Evolutionary conservation across 2,113 vertebrate species (phyloP), one percentile per base, ranked within the genome.

Genomic region (Seriola rivoliana): DNA sequence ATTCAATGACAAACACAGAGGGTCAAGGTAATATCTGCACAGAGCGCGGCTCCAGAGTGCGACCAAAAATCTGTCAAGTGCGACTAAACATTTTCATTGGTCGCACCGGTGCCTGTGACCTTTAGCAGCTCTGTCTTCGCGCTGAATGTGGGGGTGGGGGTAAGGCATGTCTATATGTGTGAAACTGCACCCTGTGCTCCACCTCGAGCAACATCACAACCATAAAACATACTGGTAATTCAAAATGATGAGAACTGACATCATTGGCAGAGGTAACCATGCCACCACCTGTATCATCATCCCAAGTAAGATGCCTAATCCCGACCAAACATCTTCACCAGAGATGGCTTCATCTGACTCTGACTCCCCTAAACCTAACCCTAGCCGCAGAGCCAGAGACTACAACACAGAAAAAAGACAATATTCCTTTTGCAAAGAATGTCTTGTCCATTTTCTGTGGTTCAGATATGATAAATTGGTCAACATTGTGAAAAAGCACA

Each of bases 21-120:
- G 54, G 81, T 63, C 55, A 83, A 83, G 70, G 74, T 71, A 84
- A 73, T 54, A 75, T 71, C 44, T 71, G 57, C 76, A 58, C 40
- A 82, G 21, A 52, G n/a, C 50, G n/a, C 19, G 21, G 50, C 50
- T 54, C 50, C 50, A n/a, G 19, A 21, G 50, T 54, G 21, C 5
- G 40, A 10, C 40, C 8, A 11, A 42, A 42, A 42, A 42, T 42
- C 40, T 42, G 40, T 42, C 40, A 42, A 42, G 40, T 42, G 40
- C 40, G 40, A 42, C 10, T 8, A 42, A 42, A 11, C 10, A 42
- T 42, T 42, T 42, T 42, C 40, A 42, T 42, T 11, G 40, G 40
- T 42, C 8, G 40, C 40, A 42, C 40, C 10, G 8, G 40, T 8
- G 40, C 9, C 1, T 10, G 8, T 42, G 40, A 42, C 40, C 40